Evolutionary conservation across 2,888 invertebrate species (phyloP).

Genomic region (Melinopterus prodromus): DNA sequence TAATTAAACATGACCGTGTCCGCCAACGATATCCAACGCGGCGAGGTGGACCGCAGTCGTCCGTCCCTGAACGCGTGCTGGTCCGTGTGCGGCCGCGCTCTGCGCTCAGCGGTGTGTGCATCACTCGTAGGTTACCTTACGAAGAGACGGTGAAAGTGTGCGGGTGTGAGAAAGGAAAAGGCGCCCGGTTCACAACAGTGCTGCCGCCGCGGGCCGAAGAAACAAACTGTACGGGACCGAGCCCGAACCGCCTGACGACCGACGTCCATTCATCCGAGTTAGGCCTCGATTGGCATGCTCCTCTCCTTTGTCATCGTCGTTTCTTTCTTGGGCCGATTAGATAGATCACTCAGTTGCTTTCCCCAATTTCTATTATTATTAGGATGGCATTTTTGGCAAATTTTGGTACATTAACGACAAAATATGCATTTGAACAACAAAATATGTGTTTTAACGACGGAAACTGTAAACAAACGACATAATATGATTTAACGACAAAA

Average conservation of each 20-base stretch:
- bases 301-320: background rate
- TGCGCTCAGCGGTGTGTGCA: background rate
- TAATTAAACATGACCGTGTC: slow-evolving; percentile 14
- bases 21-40: slow-evolving; percentile 10
- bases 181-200: slow-evolving; percentile 45
- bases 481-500: no score
- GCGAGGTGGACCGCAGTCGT: background rate
- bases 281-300: background rate
- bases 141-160: slow-evolving; percentile 39
- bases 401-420: no score
- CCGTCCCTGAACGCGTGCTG: slow-evolving; percentile 10
- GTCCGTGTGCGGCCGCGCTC: background rate
- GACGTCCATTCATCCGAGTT: slow-evolving; percentile 36
- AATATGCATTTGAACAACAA: no score
- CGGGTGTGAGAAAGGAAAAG: slow-evolving; percentile 45
- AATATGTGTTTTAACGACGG: no score
- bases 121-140: background rate
- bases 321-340: no score
- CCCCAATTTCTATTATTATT: no score
- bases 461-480: no score
- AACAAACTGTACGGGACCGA: slow-evolving; percentile 29
- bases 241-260: slow-evolving; percentile 8
- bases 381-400: no score
- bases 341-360: no score
- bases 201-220: slow-evolving; percentile 43